Evolutionary conservation across 2,888 invertebrate species (phyloP), one percentile per base, ranked within the genome.

Genomic region (Cephus runcator): DNA sequence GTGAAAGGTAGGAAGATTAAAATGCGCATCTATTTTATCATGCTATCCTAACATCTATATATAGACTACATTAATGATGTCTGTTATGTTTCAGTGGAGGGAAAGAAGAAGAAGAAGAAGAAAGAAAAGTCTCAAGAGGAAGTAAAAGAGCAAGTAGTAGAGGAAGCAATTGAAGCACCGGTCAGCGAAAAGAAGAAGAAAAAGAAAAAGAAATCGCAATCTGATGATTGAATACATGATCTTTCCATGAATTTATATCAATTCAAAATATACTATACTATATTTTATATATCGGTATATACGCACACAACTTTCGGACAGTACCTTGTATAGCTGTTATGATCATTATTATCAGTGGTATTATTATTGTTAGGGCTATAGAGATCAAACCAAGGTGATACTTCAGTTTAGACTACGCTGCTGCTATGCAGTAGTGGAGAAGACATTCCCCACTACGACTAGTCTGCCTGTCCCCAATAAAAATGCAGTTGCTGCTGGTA

Each of bases 161-260:
- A 73, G 56, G 77, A 78, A 56, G 56, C 34, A 34, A 84, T 91
- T 75, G 83, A 88, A 33, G 88, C 86, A 71, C 89, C 89, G 3
- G 83, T 87, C 23, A 92, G 92, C 31, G 93, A 93, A 84, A 93
- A 93, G 84, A 93, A 93, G 85, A 93, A 93, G 86, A 93, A 93
- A 86, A 93, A 92, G 88, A 93, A 92, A 75, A 94, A 94, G 84
- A 93, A 94, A 81, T 93, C 92, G 73, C 77, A 82, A 75, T 83
- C 84, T 15, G 83, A 83, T 73, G 85, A 85, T 81, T 85, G 81
- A 81, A 75, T 23, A 15, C 56, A 56, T 56, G 9, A 56, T 56
- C 23, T 56, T 56, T 23, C 56, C 23, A 56, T 56, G 23, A 56
- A 56, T 23, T 56, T 56, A 56, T 56, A 56, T 23, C 56, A 56